Conservation (phyloP, 2,888 invertebrate genomes). For the Adineta ricciae region DNA sequence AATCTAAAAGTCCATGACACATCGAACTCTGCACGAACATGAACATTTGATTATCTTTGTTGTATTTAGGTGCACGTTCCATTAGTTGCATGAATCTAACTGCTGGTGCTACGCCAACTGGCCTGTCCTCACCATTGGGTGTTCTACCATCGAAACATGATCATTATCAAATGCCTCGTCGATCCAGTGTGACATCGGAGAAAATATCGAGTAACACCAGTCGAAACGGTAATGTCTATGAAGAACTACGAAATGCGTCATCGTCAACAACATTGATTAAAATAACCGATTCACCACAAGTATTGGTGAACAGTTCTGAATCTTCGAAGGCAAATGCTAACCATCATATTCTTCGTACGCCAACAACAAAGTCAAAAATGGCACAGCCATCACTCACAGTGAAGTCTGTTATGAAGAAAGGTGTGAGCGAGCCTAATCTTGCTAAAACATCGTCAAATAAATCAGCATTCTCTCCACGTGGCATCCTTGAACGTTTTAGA, state of each 20-base stretch:
- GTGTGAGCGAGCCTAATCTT: slow-evolving; percentile 6
- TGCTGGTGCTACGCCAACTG: background rate
- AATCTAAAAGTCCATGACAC: too few relatives aligned
- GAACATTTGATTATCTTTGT: too few relatives aligned
- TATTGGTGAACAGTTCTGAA: background rate
- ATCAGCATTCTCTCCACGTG: background rate
- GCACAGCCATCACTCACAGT: background rate
- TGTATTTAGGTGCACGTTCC: slow-evolving; percentile 9
- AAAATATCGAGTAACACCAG: background rate
- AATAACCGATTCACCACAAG: background rate
- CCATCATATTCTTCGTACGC: background rate
- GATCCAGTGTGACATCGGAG: too few relatives aligned
- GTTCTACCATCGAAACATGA: background rate
- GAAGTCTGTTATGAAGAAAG: background rate
- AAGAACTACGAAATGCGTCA: background rate
- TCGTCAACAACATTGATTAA: background rate
- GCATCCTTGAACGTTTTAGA: background rate
- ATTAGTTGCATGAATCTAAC: slow-evolving; percentile 9
- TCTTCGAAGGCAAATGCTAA: background rate
- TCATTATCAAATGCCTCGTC: background rate
- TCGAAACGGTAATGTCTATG: background rate
- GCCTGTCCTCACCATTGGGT: background rate
- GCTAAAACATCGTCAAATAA: background rate
- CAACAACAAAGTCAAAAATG: background rate
- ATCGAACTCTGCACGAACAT: too few relatives aligned